Conservation (phyloP, 2,113 vertebrate genomes). For the Rattus rattus region DNA sequence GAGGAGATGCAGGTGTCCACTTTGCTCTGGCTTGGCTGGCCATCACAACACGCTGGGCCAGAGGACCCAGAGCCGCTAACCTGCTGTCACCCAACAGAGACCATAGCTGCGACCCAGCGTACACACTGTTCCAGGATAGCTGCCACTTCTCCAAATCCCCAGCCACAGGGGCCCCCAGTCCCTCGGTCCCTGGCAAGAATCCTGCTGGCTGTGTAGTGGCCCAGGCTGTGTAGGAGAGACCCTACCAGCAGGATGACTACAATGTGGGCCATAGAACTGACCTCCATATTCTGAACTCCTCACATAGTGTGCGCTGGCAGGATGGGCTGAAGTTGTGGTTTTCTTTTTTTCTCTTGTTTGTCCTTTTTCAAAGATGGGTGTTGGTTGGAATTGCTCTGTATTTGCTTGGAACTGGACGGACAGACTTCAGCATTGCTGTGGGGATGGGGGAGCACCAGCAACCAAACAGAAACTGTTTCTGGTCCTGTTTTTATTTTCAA, state of each 20-base stretch:
- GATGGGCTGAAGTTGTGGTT: constrained; percentile 47
- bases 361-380: constrained; percentile 82
- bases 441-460: constrained; percentile 54
- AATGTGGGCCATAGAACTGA: constrained; percentile 82
- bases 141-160: background rate
- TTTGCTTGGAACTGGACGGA: constrained; percentile 86
- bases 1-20: constrained; percentile 1
- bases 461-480: constrained; percentile 67
- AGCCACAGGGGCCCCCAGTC: background rate
- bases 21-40: constrained; percentile 27
- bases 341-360: constrained; percentile 12
- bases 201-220: constrained; percentile 61
- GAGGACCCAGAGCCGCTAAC: constrained; percentile 73
- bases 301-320: background rate
- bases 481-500: constrained; percentile 78
- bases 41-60: constrained; percentile 40
- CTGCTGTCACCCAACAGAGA: constrained; percentile 70
- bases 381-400: constrained; percentile 85
- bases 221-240: background rate
- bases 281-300: constrained; percentile 60
- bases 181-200: constrained; percentile 41
- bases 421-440: constrained; percentile 84
- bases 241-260: constrained; percentile 52
- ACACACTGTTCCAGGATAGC: constrained; percentile 82
- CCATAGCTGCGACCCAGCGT: constrained; percentile 78